Evolutionary conservation across 1,140 invertebrate species (phyloP).

Genomic region (Drosophila auraria): DNA sequence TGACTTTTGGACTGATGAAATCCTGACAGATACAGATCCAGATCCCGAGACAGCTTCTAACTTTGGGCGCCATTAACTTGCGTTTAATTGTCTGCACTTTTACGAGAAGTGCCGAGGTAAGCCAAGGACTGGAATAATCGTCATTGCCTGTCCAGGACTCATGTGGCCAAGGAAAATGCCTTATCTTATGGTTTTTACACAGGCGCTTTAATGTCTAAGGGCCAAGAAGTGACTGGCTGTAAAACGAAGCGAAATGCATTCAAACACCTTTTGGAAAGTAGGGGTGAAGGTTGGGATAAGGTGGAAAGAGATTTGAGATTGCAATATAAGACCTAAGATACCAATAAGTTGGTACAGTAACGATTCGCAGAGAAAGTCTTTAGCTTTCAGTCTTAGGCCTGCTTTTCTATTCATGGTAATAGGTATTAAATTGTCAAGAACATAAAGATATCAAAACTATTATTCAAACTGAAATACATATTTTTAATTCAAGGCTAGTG

Average conservation of each 20-base stretch:
- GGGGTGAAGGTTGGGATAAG: not conserved
- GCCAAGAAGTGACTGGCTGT: constrained; percentile 54
- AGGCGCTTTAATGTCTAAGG: constrained; percentile 37
- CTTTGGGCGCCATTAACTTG: constrained; percentile 76
- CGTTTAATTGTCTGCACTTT: constrained; percentile 83
- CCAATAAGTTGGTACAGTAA: not conserved
- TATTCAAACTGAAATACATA: no score
- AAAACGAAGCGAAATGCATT: constrained; percentile 48
- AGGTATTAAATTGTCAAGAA: no score
- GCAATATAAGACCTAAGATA: not conserved
- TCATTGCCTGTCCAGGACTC: constrained; percentile 35
- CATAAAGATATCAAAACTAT: no score
- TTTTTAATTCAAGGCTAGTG: no score
- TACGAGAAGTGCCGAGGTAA: constrained; percentile 71
- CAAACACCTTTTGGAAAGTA: constrained; percentile 49
- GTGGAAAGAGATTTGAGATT: not conserved
- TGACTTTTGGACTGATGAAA: constrained; percentile 67
- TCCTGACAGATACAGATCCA: constrained; percentile 37
- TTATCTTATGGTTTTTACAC: constrained; percentile 67
- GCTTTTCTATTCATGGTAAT: no score
- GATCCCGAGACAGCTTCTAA: constrained; percentile 39
- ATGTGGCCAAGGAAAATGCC: constrained; percentile 60
- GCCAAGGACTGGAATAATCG: constrained; percentile 42
- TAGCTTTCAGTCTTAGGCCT: no score
- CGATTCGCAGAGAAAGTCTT: no score